Evolutionary conservation across 2,888 invertebrate species (phyloP).

Genomic region (Drosophila diplacantha): DNA sequence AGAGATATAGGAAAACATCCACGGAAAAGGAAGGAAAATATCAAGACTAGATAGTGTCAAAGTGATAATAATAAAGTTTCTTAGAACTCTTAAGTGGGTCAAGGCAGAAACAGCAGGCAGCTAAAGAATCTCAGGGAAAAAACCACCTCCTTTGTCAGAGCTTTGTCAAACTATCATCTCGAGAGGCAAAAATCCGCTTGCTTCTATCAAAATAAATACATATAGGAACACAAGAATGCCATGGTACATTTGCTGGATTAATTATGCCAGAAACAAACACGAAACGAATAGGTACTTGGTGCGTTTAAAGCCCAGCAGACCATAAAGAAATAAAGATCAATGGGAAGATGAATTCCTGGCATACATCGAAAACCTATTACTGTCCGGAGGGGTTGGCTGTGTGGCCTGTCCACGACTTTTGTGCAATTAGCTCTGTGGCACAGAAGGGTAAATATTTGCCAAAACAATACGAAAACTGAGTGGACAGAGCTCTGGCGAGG

Average conservation of each 20-base stretch:
- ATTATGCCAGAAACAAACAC: conserved; percentile 1
- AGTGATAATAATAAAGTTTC: neutral
- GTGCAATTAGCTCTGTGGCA: conserved; percentile 10
- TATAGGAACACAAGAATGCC: neutral
- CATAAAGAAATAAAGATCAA: conserved; percentile 6
- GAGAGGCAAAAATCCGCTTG: neutral
- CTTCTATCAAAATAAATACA: neutral
- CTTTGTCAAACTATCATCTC: neutral
- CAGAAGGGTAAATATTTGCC: conserved; percentile 10
- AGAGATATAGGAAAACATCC: too few species aligned
- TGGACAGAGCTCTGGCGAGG: neutral
- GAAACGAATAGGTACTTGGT: neutral
- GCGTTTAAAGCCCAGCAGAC: neutral
- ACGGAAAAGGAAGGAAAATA: conserved; percentile 1
- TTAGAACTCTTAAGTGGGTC: neutral
- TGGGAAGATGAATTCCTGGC: neutral
- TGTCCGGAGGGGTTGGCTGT: neutral
- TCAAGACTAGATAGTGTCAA: neutral
- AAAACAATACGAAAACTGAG: neutral
- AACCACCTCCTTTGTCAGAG: too few species aligned
- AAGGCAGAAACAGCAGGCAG: too few species aligned
- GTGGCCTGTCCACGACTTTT: neutral
- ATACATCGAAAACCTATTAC: neutral
- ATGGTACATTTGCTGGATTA: neutral
- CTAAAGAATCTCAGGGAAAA: neutral